Evolutionary conservation across 2,113 vertebrate species (phyloP).

Genomic region (Tragelaphus scriptus): DNA sequence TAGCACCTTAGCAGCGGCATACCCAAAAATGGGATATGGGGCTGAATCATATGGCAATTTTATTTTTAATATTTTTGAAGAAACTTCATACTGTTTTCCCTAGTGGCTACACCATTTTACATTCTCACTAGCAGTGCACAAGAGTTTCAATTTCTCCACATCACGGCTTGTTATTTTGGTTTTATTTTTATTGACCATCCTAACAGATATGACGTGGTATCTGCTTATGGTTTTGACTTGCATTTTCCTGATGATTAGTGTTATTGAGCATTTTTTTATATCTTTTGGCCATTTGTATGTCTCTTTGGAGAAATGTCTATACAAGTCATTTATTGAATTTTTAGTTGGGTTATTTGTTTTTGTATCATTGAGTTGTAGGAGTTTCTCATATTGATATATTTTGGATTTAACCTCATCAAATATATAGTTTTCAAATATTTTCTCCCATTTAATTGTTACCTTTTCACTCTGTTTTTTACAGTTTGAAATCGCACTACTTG

Average conservation of each 20-base stretch:
- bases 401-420: not conserved
- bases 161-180: not conserved
- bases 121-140: not conserved
- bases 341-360: not conserved
- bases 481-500: not conserved
- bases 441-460: not conserved
- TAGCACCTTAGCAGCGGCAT: too few species aligned
- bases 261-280: not conserved
- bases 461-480: not conserved
- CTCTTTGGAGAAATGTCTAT: not conserved
- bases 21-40: not conserved
- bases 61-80: not conserved
- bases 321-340: not conserved
- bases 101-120: not conserved
- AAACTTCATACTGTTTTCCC: not conserved
- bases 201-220: not conserved
- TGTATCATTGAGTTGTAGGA: not conserved
- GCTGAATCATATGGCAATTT: not conserved
- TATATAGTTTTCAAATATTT: not conserved
- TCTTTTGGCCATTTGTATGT: not conserved
- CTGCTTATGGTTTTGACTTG: not conserved
- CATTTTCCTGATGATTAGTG: not conserved
- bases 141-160: not conserved
- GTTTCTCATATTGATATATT: not conserved
- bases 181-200: not conserved